Conservation (phyloP, 1,140 invertebrate species). For the Bombus haemorrhoidalis region DNA sequence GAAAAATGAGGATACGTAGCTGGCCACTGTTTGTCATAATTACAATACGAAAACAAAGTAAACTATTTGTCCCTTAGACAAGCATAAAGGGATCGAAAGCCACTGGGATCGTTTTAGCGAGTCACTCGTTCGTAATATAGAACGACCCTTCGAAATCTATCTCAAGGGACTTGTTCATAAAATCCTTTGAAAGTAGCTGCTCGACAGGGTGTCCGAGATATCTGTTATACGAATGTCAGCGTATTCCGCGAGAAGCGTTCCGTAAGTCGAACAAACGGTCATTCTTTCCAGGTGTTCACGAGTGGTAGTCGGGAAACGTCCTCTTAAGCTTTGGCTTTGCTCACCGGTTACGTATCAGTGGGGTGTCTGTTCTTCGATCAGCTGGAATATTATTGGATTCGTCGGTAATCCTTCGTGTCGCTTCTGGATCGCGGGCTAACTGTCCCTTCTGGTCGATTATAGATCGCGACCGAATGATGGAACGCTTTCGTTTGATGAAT, state of each 20-base stretch:
- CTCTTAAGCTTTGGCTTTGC: constrained; percentile 45
- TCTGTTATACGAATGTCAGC: constrained; percentile 45
- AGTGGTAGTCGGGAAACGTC: constrained; percentile 58
- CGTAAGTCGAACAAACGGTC: constrained; percentile 61
- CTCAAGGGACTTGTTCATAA: constrained; percentile 19
- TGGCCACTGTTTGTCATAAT: not conserved
- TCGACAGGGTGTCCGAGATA: constrained; percentile 44
- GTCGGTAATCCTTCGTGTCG: constrained; percentile 42
- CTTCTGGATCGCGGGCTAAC: constrained; percentile 27
- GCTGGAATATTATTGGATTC: constrained; percentile 28
- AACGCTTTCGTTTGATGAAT: not conserved
- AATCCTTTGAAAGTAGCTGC: constrained; percentile 28
- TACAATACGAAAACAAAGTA: not conserved
- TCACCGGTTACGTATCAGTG: constrained; percentile 22
- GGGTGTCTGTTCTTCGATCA: constrained; percentile 30
- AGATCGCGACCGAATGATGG: not conserved
- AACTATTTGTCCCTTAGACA: not conserved
- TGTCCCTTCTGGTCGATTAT: not conserved
- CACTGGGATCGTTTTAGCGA: constrained; percentile 11
- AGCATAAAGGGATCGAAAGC: not conserved
- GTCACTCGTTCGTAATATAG: constrained; percentile 24
- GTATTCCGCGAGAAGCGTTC: constrained; percentile 18
- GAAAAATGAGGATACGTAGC: too few relatives aligned
- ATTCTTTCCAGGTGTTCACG: constrained; percentile 44
- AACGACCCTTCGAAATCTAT: constrained; percentile 24